phyloP scores from a whole-genome alignment of 2,888 invertebrate species.

The Anaspis maculata region DNA sequence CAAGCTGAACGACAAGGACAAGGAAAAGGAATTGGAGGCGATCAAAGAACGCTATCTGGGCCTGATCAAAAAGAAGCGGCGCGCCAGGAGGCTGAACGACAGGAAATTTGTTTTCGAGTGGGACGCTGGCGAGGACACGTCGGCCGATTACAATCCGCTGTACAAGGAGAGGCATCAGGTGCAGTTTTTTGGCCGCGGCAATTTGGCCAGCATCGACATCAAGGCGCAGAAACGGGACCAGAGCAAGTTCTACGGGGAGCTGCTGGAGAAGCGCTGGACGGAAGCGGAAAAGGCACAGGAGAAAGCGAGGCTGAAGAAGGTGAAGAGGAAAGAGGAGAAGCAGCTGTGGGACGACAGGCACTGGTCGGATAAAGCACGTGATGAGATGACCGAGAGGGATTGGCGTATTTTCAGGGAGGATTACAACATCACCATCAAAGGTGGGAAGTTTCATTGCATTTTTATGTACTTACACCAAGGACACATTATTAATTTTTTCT shows the following conservation, averaged over 20 bases:
- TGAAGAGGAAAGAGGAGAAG: slow-evolving; percentile 92
- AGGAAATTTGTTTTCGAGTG: slow-evolving; percentile 99
- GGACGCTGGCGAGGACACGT: slow-evolving; percentile 99
- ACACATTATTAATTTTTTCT: too few relatives aligned
- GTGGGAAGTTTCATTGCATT: slow-evolving; percentile 22
- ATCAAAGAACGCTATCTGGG: slow-evolving; percentile 95
- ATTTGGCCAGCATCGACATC: slow-evolving; percentile 96
- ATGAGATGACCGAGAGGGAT: slow-evolving; percentile 98
- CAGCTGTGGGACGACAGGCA: slow-evolving; percentile 99
- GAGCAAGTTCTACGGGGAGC: slow-evolving; percentile 92
- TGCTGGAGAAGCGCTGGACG: slow-evolving; percentile 89
- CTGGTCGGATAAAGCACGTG: slow-evolving; percentile 91
- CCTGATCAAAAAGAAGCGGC: slow-evolving; percentile 85
- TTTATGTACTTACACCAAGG: not conserved
- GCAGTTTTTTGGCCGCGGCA: slow-evolving; percentile 96
- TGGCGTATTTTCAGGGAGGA: slow-evolving; percentile 99
- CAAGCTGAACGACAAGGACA: slow-evolving; percentile 65
- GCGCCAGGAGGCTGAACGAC: slow-evolving; percentile 91
- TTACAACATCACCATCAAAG: slow-evolving; percentile 97
- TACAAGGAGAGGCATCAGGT: slow-evolving; percentile 97
- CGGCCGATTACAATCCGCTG: slow-evolving; percentile 91
- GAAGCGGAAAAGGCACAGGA: slow-evolving; percentile 96
- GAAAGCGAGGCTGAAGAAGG: slow-evolving; percentile 83
- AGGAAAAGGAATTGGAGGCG: slow-evolving; percentile 88
- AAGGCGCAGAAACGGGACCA: slow-evolving; percentile 94